phyloP scores from a whole-genome alignment of 2,113 vertebrate species.

The Atrichornis clamosus region DNA sequence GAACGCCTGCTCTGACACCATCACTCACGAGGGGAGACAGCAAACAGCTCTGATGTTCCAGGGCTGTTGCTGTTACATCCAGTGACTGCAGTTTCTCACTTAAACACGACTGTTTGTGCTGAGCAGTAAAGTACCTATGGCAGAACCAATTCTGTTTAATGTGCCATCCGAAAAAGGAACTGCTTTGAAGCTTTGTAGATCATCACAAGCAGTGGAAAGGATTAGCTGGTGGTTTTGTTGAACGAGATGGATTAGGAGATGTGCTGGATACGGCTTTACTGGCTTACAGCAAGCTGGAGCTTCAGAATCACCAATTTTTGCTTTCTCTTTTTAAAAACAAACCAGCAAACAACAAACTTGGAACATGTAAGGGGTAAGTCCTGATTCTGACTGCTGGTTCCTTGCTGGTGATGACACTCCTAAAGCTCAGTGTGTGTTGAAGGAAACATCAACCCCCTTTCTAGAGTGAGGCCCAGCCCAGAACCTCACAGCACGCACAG shows the following conservation, averaged over 20 bases:
- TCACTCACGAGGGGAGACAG: not conserved
- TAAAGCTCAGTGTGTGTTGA: not conserved
- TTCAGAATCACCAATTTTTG: not conserved
- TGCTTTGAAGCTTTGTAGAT: not conserved
- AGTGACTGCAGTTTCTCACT: not conserved
- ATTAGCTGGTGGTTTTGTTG: constrained; percentile 19
- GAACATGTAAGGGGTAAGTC: not conserved
- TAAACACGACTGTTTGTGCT: not conserved
- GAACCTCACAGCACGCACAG: not conserved
- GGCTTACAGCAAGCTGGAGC: not conserved
- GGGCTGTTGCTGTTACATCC: not conserved
- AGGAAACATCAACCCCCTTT: not conserved
- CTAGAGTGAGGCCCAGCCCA: not conserved
- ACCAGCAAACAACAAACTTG: not conserved
- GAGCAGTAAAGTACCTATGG: not conserved
- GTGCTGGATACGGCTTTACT: not conserved
- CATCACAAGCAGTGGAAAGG: not conserved
- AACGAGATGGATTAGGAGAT: not conserved
- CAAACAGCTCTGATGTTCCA: not conserved
- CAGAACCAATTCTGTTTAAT: not conserved
- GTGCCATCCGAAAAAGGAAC: not conserved
- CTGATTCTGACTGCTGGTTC: not conserved
- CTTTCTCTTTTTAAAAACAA: not conserved
- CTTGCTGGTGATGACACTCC: not conserved
- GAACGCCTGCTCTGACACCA: not conserved